Conservation (phyloP, 2,888 invertebrate species). For the Crepidodera aurea region DNA sequence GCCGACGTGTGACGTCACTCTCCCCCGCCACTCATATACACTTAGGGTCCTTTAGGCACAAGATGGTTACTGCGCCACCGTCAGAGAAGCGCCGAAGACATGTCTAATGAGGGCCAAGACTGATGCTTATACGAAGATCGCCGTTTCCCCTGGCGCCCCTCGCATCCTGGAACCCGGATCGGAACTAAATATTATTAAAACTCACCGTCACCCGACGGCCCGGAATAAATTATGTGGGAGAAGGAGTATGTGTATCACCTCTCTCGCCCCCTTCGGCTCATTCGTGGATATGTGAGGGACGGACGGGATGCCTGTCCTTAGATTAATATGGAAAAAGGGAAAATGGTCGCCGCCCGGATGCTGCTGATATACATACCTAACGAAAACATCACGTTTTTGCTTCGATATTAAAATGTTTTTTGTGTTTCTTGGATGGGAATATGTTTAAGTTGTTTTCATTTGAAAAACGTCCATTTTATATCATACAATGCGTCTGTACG, state of each 20-base stretch:
- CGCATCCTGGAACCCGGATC: constrained; percentile 32
- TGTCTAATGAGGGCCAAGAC: constrained; percentile 50
- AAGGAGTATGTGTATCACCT: constrained; percentile 45
- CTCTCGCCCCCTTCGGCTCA: constrained; percentile 20
- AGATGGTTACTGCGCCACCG: constrained; percentile 56
- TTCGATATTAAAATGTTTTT: constrained; percentile 20
- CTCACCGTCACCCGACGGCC: constrained; percentile 44
- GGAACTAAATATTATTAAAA: constrained; percentile 51
- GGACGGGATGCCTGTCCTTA: constrained; percentile 34
- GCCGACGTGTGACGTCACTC: constrained; percentile 52
- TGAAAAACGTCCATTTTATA: too few species aligned
- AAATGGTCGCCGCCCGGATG: constrained; percentile 41
- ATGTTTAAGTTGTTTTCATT: not conserved
- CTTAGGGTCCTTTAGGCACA: constrained; percentile 48
- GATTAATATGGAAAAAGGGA: constrained; percentile 45
- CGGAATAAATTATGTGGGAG: constrained; percentile 43
- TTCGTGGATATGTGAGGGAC: constrained; percentile 41
- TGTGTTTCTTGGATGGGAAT: not conserved
- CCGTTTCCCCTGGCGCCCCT: constrained; percentile 33
- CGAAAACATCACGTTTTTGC: constrained; percentile 9
- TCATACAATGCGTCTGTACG: too few species aligned
- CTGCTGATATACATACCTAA: constrained; percentile 24
- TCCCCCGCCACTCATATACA: constrained; percentile 45
- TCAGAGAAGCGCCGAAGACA: constrained; percentile 49
- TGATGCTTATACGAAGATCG: constrained; percentile 40